phyloP scores from a whole-genome alignment of 2,888 invertebrate species.

The Protophormia terraenovae region DNA sequence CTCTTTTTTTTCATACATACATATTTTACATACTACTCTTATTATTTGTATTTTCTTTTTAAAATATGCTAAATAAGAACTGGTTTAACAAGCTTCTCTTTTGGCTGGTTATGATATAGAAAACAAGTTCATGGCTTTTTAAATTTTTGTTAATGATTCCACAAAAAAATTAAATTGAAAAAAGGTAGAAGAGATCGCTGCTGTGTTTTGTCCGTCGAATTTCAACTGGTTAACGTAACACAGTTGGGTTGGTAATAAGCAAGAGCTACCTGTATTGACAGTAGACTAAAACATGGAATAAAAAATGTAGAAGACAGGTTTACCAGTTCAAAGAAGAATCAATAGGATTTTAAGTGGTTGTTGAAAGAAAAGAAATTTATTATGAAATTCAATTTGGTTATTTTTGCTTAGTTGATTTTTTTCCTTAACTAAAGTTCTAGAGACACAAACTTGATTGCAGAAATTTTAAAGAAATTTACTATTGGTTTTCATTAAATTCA shows the following conservation, averaged over 20 bases:
- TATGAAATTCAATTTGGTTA: neutral
- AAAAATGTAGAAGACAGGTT: slow-evolving; percentile 45
- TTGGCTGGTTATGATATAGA: slow-evolving; percentile 15
- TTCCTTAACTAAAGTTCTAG: too few relatives aligned
- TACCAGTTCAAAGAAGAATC: slow-evolving; percentile 8
- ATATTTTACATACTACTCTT: neutral
- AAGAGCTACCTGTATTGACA: slow-evolving; percentile 69
- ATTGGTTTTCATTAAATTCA: too few relatives aligned
- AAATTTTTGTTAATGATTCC: slow-evolving; percentile 58
- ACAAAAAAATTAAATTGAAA: too few relatives aligned
- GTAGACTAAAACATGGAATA: slow-evolving; percentile 19
- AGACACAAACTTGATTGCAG: too few relatives aligned
- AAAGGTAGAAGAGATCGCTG: slow-evolving; percentile 7
- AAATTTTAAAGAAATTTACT: too few relatives aligned
- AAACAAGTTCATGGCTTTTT: slow-evolving; percentile 71
- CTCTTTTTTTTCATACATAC: slow-evolving; percentile 14
- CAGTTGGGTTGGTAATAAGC: slow-evolving; percentile 49
- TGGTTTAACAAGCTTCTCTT: slow-evolving; percentile 69
- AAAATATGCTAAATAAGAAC: slow-evolving; percentile 65
- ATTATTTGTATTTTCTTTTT: slow-evolving; percentile 16
- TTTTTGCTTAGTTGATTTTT: too few relatives aligned
- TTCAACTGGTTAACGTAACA: slow-evolving; percentile 53
- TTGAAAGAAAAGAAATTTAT: slow-evolving; percentile 6
- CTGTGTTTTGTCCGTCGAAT: slow-evolving; percentile 13
- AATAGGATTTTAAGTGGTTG: slow-evolving; percentile 17